These are phyloP conservation scores for Heliconius hermathena DNA, from an alignment of 1,140 invertebrate genomes.

Conservation along the genomic window DNA sequence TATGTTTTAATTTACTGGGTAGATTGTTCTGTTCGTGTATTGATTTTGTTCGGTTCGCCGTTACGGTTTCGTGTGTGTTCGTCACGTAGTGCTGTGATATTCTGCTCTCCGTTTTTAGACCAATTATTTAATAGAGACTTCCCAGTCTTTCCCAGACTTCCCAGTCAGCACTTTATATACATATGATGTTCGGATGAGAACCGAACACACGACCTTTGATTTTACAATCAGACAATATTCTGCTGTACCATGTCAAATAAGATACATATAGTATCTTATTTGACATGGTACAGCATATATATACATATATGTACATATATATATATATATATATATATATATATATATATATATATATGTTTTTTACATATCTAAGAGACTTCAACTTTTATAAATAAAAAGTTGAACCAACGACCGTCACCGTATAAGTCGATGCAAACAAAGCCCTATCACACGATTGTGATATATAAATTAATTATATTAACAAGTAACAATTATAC, in stretches of 20 bases:
- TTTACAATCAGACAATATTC: too few relatives aligned
- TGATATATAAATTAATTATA: slow-evolving; percentile 5
- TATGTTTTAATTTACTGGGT: background rate
- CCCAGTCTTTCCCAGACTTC: too few relatives aligned
- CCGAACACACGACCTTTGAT: too few relatives aligned
- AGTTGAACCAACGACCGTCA: background rate
- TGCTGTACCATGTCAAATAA: too few relatives aligned
- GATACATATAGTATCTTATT: too few relatives aligned
- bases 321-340: background rate
- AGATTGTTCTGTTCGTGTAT: background rate
- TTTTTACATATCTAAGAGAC: background rate
- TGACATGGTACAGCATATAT: too few relatives aligned
- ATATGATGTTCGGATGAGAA: too few relatives aligned
- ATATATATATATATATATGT: background rate
- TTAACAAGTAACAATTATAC: background rate
- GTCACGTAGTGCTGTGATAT: too few relatives aligned
- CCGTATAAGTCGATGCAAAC: slow-evolving; percentile 1
- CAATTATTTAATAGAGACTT: too few relatives aligned
- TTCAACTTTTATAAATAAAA: background rate
- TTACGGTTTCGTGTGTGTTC: too few relatives aligned
- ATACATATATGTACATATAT: background rate
- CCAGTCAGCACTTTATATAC: too few relatives aligned
- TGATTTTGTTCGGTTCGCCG: background rate
- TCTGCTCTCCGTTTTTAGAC: too few relatives aligned
- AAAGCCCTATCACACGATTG: background rate